Evolutionary conservation across 2,113 vertebrate species (phyloP).

Genomic region (Erythrocercus mccallii): DNA sequence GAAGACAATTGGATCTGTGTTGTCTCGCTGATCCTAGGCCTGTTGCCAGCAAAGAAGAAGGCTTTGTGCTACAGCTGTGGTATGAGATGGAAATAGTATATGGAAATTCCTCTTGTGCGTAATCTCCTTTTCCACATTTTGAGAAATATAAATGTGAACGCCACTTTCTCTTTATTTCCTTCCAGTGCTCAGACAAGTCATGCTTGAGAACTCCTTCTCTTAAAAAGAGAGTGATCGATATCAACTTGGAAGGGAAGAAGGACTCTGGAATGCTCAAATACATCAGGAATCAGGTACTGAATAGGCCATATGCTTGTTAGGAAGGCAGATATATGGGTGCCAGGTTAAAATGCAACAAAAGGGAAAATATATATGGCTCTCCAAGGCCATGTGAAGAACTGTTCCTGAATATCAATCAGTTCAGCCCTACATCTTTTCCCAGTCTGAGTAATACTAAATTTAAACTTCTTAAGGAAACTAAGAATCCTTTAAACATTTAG

Average conservation of each 20-base stretch:
- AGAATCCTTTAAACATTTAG: neutral
- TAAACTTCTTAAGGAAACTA: neutral
- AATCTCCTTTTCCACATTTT: neutral
- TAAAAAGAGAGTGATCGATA: slow-evolving; percentile 88
- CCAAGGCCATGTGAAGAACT: neutral
- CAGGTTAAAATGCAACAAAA: neutral
- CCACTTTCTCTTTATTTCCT: neutral
- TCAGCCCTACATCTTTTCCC: neutral
- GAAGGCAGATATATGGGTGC: neutral
- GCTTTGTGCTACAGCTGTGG: neutral
- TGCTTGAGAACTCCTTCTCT: slow-evolving; percentile 94
- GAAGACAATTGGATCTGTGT: neutral
- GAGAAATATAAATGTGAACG: neutral
- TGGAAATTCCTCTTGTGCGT: neutral
- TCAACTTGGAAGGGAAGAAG: slow-evolving; percentile 92
- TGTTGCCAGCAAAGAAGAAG: neutral
- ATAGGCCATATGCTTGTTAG: neutral
- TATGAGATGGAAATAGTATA: neutral
- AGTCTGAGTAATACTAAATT: neutral
- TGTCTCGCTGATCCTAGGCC: neutral
- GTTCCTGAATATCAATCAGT: neutral
- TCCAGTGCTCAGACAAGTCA: slow-evolving; percentile 94
- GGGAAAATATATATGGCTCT: neutral
- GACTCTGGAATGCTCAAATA: slow-evolving; percentile 98
- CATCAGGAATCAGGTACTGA: slow-evolving; percentile 91